Evolutionary conservation across 2,888 invertebrate species (phyloP).

Genomic region (Aproaerema taeniolella): DNA sequence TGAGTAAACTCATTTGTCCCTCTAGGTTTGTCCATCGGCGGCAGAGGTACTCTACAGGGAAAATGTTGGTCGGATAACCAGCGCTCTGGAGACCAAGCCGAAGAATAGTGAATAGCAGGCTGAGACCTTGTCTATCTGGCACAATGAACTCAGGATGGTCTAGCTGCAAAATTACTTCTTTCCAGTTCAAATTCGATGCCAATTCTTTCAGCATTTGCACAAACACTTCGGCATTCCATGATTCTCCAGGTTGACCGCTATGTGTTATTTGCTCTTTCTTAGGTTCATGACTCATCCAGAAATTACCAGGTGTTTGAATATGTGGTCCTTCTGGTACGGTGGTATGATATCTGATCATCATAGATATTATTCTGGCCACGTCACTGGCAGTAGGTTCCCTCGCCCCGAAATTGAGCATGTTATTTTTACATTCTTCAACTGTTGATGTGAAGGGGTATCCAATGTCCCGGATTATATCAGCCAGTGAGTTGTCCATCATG

Average conservation of each 20-base stretch:
- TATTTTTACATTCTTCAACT: slow-evolving; percentile 91
- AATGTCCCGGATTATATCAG: slow-evolving; percentile 94
- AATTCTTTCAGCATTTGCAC: slow-evolving; percentile 94
- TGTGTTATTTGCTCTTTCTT: slow-evolving; percentile 70
- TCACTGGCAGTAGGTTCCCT: slow-evolving; percentile 89
- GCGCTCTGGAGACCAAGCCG: slow-evolving; percentile 88
- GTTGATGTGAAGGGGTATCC: slow-evolving; percentile 93
- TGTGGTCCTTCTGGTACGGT: slow-evolving; percentile 81
- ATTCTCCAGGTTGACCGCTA: slow-evolving; percentile 65
- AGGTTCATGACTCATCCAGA: slow-evolving; percentile 78
- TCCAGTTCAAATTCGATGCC: slow-evolving; percentile 92
- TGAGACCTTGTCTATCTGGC: slow-evolving; percentile 91
- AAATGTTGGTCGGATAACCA: slow-evolving; percentile 82
- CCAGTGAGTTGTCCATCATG: slow-evolving; percentile 86
- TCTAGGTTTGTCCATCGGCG: slow-evolving; percentile 95
- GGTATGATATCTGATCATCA: slow-evolving; percentile 91
- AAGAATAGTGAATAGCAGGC: slow-evolving; percentile 88
- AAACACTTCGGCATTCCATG: slow-evolving; percentile 97
- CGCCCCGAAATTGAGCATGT: slow-evolving; percentile 87
- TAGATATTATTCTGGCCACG: slow-evolving; percentile 89
- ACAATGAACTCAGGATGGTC: slow-evolving; percentile 94
- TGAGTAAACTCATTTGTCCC: slow-evolving; percentile 93
- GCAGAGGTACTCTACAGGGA: slow-evolving; percentile 94
- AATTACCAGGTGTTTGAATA: slow-evolving; percentile 80
- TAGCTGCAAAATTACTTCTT: slow-evolving; percentile 92